These are phyloP conservation scores for Zootermopsis nevadensis DNA, from an alignment of 2,888 invertebrate genomes.

Conservation along the genomic window DNA sequence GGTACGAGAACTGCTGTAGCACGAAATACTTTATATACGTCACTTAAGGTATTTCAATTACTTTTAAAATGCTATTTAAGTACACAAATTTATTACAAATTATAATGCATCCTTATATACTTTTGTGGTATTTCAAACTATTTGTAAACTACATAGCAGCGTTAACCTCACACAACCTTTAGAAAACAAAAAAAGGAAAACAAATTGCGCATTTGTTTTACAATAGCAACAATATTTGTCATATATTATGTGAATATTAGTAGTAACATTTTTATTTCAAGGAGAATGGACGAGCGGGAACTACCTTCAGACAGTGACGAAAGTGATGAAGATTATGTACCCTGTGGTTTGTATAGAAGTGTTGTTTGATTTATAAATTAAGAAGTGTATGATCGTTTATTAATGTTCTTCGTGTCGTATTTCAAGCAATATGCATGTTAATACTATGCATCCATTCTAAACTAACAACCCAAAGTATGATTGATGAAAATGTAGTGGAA, in stretches of 20 bases:
- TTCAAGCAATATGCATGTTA: no score
- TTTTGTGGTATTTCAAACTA: no score
- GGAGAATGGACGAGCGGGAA: constrained; percentile 44
- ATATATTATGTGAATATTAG: not conserved
- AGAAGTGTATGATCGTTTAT: no score
- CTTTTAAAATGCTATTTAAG: no score
- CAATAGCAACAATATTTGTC: not conserved
- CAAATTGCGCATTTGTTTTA: not conserved
- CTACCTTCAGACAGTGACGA: constrained; percentile 66
- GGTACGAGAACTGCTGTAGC: not conserved
- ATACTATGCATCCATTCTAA: no score
- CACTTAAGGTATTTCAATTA: no score
- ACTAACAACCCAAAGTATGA: no score
- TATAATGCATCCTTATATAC: no score
- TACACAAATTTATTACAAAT: no score
- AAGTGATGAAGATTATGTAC: constrained; percentile 84
- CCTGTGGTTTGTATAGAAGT: constrained; percentile 59
- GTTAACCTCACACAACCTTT: not conserved
- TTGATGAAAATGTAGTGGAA: no score
- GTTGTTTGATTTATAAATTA: not conserved
- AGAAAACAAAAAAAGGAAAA: not conserved
- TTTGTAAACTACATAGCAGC: not conserved
- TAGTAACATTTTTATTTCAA: constrained; percentile 7
- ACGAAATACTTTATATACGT: no score
- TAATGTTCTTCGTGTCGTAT: no score